Conservation (phyloP, 2,888 invertebrate genomes). For the Trileptium ribeirensis region DNA sequence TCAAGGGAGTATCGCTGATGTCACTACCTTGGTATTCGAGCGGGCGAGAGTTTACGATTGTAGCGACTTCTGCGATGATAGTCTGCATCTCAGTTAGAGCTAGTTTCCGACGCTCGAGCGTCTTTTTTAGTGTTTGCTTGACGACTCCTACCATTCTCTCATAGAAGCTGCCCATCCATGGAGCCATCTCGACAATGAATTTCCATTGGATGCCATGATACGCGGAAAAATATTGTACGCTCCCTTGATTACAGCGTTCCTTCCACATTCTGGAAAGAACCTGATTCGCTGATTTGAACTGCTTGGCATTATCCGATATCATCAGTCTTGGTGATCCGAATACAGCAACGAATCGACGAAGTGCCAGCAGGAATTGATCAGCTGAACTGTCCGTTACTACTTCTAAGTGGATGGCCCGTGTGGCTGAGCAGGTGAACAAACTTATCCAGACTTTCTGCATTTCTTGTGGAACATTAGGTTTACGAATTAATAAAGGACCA, state of each 20-base stretch:
- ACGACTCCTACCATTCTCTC: not conserved
- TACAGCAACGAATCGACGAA: not conserved
- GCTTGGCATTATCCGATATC: not conserved
- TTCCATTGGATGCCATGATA: not conserved
- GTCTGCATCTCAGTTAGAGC: not conserved
- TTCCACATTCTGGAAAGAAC: not conserved
- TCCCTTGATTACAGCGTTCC: not conserved
- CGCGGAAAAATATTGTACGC: not conserved
- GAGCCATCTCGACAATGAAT: no score
- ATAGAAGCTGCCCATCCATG: no score
- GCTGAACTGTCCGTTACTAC: not conserved
- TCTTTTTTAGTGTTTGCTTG: not conserved
- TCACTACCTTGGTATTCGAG: no score
- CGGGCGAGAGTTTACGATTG: not conserved
- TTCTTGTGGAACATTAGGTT: not conserved
- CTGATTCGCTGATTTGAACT: not conserved
- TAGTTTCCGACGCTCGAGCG: not conserved
- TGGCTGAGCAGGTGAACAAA: not conserved
- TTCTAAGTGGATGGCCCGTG: no score
- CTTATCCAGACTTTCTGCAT: not conserved
- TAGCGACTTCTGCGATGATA: not conserved
- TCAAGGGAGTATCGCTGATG: no score
- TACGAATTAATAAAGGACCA: not conserved
- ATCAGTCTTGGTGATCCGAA: not conserved
- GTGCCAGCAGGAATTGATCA: not conserved